Percentiles rank a stretch among this genome's conserved stretches.
Evolutionary conservation across 2,797 vertebrate genomes (phyloP).

Genomic region (Myotis myotis): DNA sequence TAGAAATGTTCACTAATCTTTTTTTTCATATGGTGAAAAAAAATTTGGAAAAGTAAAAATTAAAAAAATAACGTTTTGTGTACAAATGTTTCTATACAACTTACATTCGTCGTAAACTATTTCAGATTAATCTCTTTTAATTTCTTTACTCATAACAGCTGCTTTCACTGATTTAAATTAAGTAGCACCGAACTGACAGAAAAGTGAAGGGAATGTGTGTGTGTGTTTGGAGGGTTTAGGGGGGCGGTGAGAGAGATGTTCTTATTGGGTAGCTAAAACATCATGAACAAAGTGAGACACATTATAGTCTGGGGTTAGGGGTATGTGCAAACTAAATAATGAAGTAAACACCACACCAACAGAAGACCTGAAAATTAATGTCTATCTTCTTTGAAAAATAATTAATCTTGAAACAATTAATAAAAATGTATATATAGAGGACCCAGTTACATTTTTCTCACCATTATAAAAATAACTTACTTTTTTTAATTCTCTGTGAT

Average conservation of each 20-base stretch:
- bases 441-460: neutral
- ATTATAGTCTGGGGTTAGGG: neutral
- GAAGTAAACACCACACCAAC: neutral
- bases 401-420: slow-evolving; percentile 9
- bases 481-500: slow-evolving; percentile 7
- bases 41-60: neutral
- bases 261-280: neutral
- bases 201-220: neutral
- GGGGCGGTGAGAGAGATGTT: neutral
- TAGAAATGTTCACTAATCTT: neutral
- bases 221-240: too few species aligned
- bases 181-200: neutral
- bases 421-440: neutral
- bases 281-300: neutral
- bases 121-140: slow-evolving; percentile 37
- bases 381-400: slow-evolving; percentile 7
- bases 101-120: slow-evolving; percentile 5
- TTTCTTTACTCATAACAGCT: slow-evolving; percentile 8
- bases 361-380: neutral
- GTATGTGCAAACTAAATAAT: neutral
- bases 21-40: neutral
- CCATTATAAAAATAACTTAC: neutral
- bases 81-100: neutral
- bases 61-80: neutral
- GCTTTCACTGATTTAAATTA: slow-evolving; percentile 33